These are phyloP conservation scores for Butorides virescens DNA, from an alignment of 2,113 vertebrate genomes.

Conservation along the genomic window DNA sequence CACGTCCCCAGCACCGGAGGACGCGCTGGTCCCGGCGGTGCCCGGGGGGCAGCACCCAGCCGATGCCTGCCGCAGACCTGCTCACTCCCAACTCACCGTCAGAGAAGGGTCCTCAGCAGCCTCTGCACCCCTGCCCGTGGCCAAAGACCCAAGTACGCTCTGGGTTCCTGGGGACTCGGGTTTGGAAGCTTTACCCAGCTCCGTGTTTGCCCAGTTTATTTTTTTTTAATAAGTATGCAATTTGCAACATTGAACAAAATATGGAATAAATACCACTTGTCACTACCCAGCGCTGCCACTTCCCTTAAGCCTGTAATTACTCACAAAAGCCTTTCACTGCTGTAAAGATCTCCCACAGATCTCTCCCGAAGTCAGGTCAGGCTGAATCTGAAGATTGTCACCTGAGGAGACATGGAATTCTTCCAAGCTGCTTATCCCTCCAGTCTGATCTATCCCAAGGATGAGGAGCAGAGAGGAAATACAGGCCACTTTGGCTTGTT, in stretches of 20 bases:
- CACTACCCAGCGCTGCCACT: background rate
- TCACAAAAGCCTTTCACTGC: background rate
- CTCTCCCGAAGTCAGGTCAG: background rate
- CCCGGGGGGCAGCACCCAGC: background rate
- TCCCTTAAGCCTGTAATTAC: conserved; percentile 45
- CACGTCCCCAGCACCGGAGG: fast-evolving
- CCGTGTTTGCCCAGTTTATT: background rate
- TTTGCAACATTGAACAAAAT: conserved; percentile 31
- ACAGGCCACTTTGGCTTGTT: fast-evolving
- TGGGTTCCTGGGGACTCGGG: fast-evolving
- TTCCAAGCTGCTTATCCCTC: background rate
- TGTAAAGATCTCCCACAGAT: background rate
- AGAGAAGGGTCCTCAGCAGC: background rate
- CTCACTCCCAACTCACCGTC: fast-evolving
- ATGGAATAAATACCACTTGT: conserved; percentile 55
- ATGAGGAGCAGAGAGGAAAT: background rate
- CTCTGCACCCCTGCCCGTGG: fast-evolving
- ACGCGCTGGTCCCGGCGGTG: background rate
- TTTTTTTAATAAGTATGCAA: background rate
- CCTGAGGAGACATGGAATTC: background rate
- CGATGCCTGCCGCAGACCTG: background rate
- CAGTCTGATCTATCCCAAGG: background rate
- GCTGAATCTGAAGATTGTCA: background rate
- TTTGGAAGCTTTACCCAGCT: background rate
- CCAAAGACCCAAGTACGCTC: background rate